Evolutionary conservation across 2,888 invertebrate species (phyloP).

Genomic region (Lithosia quadra): DNA sequence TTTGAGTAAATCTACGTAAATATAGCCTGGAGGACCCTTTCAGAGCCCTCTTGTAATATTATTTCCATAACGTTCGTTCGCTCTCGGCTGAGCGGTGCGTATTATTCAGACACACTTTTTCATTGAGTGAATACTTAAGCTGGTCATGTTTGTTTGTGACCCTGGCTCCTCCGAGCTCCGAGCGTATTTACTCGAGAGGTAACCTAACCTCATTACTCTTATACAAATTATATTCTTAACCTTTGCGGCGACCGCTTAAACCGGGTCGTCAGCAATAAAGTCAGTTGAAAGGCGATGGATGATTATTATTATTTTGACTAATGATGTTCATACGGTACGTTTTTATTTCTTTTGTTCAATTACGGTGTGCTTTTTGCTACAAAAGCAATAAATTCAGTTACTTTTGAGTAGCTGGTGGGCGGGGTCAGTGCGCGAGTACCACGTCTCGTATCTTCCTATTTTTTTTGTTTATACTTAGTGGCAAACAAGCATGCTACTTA

Average conservation of each 20-base stretch:
- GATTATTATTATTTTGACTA: slow-evolving; percentile 13
- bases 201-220: background rate
- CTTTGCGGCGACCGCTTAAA: slow-evolving; percentile 11
- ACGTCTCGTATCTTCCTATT: background rate
- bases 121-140: slow-evolving; percentile 12
- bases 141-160: slow-evolving; percentile 4
- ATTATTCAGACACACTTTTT: slow-evolving; percentile 1
- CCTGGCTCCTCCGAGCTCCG: slow-evolving; percentile 2
- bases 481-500: background rate
- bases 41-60: slow-evolving; percentile 11
- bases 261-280: slow-evolving; percentile 6
- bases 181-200: background rate
- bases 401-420: background rate
- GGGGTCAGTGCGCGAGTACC: background rate
- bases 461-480: background rate
- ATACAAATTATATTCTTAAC: slow-evolving; percentile 13
- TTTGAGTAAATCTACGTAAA: slow-evolving; percentile 16
- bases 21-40: background rate
- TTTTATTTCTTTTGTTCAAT: slow-evolving; percentile 27
- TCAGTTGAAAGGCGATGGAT: slow-evolving; percentile 11
- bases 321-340: slow-evolving; percentile 19
- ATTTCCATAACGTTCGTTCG: background rate
- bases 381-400: slow-evolving; percentile 2
- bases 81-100: background rate
- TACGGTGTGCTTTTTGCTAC: slow-evolving; percentile 27